Evolutionary conservation across 2,113 vertebrate species (phyloP).

Genomic region (Deroptyus accipitrinus): DNA sequence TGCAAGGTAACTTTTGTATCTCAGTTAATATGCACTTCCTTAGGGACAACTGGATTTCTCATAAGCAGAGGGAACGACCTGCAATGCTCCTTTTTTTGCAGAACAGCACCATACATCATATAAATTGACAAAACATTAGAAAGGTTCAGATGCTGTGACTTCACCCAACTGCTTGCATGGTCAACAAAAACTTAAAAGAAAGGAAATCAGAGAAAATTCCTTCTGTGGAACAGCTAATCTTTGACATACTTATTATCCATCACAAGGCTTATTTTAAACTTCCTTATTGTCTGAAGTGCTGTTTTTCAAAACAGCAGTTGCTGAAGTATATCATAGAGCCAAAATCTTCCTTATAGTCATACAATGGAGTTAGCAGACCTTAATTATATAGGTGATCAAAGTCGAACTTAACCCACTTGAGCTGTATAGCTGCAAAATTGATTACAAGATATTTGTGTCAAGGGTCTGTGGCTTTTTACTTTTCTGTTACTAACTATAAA

Average conservation of each 20-base stretch:
- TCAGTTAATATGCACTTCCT: not conserved
- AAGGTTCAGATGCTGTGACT: not conserved
- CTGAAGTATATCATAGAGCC: not conserved
- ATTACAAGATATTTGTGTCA: not conserved
- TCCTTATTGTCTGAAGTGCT: not conserved
- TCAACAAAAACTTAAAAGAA: not conserved
- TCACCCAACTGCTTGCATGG: not conserved
- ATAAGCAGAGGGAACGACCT: not conserved
- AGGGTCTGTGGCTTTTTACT: not conserved
- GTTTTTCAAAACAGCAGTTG: not conserved
- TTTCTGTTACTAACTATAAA: not conserved
- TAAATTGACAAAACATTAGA: not conserved
- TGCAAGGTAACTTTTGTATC: conserved; percentile 35
- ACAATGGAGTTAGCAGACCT: not conserved
- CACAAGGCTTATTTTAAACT: not conserved
- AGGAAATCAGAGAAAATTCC: not conserved
- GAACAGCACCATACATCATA: not conserved
- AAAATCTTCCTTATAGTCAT: not conserved
- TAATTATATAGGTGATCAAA: not conserved
- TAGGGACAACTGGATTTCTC: not conserved
- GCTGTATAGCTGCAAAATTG: not conserved
- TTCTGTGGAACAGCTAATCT: not conserved
- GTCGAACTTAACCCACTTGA: not conserved
- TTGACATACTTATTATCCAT: not conserved
- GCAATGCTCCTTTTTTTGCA: not conserved